A percentile compares a stretch with the other conserved stretches of the same genome.
phyloP scores from a whole-genome alignment of 1,140 invertebrate species.

The Zaprionus ornatus region DNA sequence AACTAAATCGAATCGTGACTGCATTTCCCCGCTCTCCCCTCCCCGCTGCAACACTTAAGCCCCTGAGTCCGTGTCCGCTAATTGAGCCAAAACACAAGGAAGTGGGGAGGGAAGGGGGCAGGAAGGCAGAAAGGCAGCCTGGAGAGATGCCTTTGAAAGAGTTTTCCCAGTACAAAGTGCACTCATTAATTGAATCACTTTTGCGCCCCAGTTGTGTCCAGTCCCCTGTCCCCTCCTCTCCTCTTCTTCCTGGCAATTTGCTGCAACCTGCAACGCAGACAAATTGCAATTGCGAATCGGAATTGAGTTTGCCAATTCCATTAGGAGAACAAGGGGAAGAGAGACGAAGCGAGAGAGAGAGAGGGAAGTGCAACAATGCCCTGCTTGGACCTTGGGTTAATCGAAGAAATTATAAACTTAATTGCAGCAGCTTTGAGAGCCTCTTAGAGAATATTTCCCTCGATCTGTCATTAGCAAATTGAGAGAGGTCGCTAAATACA shows the following conservation, averaged over 20 bases:
- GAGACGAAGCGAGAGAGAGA: neutral
- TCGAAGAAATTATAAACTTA: neutral
- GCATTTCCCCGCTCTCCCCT: conserved; percentile 14
- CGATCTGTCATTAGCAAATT: neutral
- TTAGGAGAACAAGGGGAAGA: conserved; percentile 2
- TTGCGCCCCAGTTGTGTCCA: conserved; percentile 12
- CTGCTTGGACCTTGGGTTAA: neutral
- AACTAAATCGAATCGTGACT: conserved; percentile 34
- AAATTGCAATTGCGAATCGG: conserved; percentile 34
- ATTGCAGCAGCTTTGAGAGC: neutral
- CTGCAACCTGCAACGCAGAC: conserved; percentile 6
- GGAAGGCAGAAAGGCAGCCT: neutral
- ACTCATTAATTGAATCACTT: conserved; percentile 49
- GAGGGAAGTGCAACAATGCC: neutral
- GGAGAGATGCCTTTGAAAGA: conserved; percentile 1
- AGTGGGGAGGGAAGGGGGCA: no score
- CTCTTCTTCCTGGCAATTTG: conserved; percentile 14
- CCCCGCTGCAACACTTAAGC: conserved; percentile 20
- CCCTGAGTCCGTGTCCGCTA: conserved; percentile 2
- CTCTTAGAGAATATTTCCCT: neutral
- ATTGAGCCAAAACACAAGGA: neutral
- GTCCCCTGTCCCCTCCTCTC: neutral
- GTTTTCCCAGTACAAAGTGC: conserved; percentile 40
- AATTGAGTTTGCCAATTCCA: conserved; percentile 28
- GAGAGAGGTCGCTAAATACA: neutral